Conservation (phyloP, 1,140 invertebrate species). For the Drosophila setifemur region DNA sequence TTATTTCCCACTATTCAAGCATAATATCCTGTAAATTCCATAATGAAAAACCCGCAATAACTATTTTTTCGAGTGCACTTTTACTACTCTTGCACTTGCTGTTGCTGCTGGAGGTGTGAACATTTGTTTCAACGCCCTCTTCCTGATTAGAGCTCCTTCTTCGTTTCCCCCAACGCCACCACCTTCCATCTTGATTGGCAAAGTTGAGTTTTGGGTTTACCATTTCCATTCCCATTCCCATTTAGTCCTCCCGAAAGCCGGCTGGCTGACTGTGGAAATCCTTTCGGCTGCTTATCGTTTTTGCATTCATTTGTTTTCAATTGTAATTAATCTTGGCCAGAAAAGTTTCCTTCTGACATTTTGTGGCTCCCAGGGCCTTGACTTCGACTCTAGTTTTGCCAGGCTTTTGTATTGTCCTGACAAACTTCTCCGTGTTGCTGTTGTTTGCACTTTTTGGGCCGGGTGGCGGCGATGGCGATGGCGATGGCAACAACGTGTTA, state of each 20-base stretch:
- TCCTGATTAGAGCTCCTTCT: slow-evolving; percentile 31
- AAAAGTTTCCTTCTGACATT: slow-evolving; percentile 79
- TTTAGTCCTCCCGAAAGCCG: slow-evolving; percentile 6
- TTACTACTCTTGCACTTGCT: slow-evolving; percentile 8
- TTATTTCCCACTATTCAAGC: too few relatives aligned
- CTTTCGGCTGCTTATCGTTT: slow-evolving; percentile 79
- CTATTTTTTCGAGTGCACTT: slow-evolving; percentile 6
- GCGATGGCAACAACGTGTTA: slow-evolving; percentile 59
- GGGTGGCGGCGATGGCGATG: slow-evolving; percentile 8
- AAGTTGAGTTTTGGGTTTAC: slow-evolving; percentile 57
- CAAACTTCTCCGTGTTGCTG: slow-evolving; percentile 49
- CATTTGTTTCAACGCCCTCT: slow-evolving; percentile 65
- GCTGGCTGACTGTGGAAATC: slow-evolving; percentile 43
- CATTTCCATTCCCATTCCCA: slow-evolving; percentile 33
- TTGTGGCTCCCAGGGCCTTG: slow-evolving; percentile 58
- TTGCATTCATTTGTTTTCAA: slow-evolving; percentile 81
- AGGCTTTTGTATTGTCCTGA: slow-evolving; percentile 45
- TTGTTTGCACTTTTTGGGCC: slow-evolving; percentile 35
- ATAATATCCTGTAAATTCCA: not conserved
- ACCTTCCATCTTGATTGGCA: slow-evolving; percentile 63
- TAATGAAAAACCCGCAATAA: not conserved
- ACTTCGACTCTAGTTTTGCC: slow-evolving; percentile 19
- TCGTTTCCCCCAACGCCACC: slow-evolving; percentile 2
- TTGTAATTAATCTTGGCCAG: slow-evolving; percentile 77
- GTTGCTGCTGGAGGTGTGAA: slow-evolving; percentile 59